These are phyloP conservation scores for Hydra vulgaris DNA, from an alignment of 30 jellyfish, hydroid and myxozoan species.

Conservation along the genomic window DNA sequence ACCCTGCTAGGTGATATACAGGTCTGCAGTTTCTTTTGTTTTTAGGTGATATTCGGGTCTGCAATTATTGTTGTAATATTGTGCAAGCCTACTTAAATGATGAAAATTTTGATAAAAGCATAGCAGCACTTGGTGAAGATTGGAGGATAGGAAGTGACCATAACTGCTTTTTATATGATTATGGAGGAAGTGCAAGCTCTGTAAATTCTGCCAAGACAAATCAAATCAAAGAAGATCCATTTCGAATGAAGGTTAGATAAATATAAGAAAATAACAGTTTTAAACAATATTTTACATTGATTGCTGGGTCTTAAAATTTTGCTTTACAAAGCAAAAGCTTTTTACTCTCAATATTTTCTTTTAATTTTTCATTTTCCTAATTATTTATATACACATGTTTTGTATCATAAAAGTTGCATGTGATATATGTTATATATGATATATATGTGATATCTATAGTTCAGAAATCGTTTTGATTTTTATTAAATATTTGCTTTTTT, in stretches of 20 bases:
- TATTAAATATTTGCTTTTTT: too few relatives aligned
- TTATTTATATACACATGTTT: too few relatives aligned
- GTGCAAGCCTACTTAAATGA: constrained; percentile 76
- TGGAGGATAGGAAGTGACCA: constrained; percentile 21
- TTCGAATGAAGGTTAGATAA: constrained; percentile 7
- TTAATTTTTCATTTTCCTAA: too few relatives aligned
- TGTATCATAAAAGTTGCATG: too few relatives aligned
- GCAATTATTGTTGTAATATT: constrained; percentile 83
- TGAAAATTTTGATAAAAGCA: constrained; percentile 62
- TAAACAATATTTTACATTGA: not conserved
- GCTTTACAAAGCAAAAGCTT: too few relatives aligned
- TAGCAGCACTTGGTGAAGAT: constrained; percentile 82
- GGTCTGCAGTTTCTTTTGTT: too few relatives aligned
- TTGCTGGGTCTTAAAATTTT: too few relatives aligned
- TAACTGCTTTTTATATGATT: constrained; percentile 10
- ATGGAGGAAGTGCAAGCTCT: constrained; percentile 38
- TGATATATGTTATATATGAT: too few relatives aligned
- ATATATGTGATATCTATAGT: too few relatives aligned
- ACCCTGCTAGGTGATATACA: too few relatives aligned
- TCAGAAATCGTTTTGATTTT: too few relatives aligned
- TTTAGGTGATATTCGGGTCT: constrained; percentile 89
- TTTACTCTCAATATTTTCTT: too few relatives aligned
- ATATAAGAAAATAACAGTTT: not conserved
- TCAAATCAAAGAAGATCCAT: constrained; percentile 11
- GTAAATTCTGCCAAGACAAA: constrained; percentile 54